A percentile compares a stretch with the other conserved stretches of the same genome.
Evolutionary conservation across 2,113 vertebrate species (phyloP).

Genomic region (Corynorhinus townsendii): DNA sequence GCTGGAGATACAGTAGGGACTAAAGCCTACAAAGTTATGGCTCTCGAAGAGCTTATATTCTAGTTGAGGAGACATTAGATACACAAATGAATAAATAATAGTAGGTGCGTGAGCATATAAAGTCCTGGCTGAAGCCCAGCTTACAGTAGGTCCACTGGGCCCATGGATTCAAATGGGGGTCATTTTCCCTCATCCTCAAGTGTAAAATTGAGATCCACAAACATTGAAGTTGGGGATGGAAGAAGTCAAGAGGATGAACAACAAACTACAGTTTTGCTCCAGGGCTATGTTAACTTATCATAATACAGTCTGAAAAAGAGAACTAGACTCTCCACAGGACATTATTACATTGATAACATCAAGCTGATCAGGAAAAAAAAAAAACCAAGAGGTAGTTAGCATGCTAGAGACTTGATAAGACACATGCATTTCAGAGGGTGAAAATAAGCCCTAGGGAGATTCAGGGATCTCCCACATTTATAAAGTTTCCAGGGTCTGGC

Average conservation of each 20-base stretch:
- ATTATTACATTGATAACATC: not conserved
- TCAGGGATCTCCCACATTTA: not conserved
- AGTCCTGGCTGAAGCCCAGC: not conserved
- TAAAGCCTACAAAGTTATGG: not conserved
- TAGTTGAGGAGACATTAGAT: not conserved
- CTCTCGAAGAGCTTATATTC: not conserved
- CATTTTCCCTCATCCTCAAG: not conserved
- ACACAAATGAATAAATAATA: not conserved
- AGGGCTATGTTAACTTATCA: not conserved
- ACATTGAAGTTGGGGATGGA: not conserved
- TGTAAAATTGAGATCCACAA: not conserved
- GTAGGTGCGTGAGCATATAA: not conserved
- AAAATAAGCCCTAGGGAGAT: not conserved
- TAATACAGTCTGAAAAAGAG: not conserved
- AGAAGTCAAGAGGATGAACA: not conserved
- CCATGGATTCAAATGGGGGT: not conserved
- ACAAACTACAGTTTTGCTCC: not conserved
- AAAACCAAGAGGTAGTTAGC: not conserved
- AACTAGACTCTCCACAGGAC: not conserved
- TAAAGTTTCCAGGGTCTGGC: not conserved
- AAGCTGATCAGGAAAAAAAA: not conserved
- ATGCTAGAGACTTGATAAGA: not conserved
- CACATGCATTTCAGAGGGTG: not conserved
- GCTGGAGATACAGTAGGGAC: not conserved
- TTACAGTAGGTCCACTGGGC: not conserved